phyloP scores from a whole-genome alignment of 2,888 invertebrate genomes.

The Sinohyriopsis cumingii region DNA sequence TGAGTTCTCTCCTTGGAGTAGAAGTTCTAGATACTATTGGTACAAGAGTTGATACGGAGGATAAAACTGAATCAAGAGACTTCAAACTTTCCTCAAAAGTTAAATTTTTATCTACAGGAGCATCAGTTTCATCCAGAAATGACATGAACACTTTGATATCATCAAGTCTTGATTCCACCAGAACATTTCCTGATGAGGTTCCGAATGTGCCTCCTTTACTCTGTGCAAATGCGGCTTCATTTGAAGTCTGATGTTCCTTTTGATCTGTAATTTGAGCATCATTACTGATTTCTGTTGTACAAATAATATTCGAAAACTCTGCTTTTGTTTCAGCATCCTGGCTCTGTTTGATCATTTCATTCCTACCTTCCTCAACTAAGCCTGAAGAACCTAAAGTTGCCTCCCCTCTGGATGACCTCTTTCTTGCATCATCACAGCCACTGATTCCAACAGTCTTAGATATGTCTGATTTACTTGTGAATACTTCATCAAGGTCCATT shows the following conservation, averaged over 20 bases:
- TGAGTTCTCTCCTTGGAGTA: slow-evolving; percentile 28
- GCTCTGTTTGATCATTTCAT: too few species aligned
- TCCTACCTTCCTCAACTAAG: too few species aligned
- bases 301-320: too few species aligned
- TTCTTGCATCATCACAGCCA: too few species aligned
- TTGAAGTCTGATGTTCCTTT: too few species aligned
- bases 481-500: slow-evolving; percentile 7
- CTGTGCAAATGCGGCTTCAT: too few species aligned
- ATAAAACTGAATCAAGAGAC: slow-evolving; percentile 43
- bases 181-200: slow-evolving; percentile 4
- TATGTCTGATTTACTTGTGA: slow-evolving; percentile 5
- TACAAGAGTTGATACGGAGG: slow-evolving; percentile 18
- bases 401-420: too few species aligned
- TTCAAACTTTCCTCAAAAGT: slow-evolving; percentile 48
- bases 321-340: too few species aligned
- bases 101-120: slow-evolving; percentile 44
- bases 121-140: slow-evolving; percentile 53
- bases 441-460: neutral
- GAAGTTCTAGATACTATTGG: slow-evolving; percentile 32
- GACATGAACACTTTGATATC: slow-evolving; percentile 58
- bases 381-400: too few species aligned
- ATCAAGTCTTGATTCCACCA: slow-evolving; percentile 15
- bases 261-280: too few species aligned
- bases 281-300: too few species aligned
- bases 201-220: too few species aligned